These are phyloP conservation scores for Ommatoiulus sabulosus DNA, from an alignment of 2,888 invertebrate species.

Conservation along the genomic window DNA sequence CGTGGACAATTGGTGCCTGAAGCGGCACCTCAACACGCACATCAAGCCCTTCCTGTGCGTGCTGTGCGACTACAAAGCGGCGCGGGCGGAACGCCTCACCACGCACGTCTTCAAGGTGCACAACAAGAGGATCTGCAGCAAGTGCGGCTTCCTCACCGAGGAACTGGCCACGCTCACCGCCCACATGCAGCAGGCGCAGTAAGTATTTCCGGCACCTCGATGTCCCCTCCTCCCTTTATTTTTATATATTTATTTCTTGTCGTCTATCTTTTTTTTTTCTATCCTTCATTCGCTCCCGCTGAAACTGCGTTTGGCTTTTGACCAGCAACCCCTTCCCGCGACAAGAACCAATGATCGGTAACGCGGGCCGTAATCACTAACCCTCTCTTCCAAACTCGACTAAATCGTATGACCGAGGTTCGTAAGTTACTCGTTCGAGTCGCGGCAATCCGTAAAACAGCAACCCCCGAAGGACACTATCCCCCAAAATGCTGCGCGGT, in stretches of 20 bases:
- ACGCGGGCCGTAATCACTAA: not conserved
- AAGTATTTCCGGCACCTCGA: constrained; percentile 62
- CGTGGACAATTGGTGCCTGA: constrained; percentile 93
- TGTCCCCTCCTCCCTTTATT: not conserved
- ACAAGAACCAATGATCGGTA: not conserved
- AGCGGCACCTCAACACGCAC: constrained; percentile 92
- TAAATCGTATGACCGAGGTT: too few relatives aligned
- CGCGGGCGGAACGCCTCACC: constrained; percentile 87
- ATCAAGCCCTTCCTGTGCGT: constrained; percentile 91
- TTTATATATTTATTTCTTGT: not conserved
- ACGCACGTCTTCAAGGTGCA: constrained; percentile 93
- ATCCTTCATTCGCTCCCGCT: not conserved
- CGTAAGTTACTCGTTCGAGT: too few relatives aligned
- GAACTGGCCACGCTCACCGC: constrained; percentile 82
- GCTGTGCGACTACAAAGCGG: constrained; percentile 93
- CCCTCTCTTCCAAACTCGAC: too few relatives aligned
- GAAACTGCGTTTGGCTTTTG: not conserved
- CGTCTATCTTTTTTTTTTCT: constrained; percentile 12
- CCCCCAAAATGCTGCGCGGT: too few relatives aligned
- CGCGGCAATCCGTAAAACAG: too few relatives aligned
- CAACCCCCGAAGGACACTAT: too few relatives aligned
- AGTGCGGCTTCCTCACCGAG: constrained; percentile 88
- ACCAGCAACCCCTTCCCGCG: not conserved
- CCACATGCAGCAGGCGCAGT: constrained; percentile 74
- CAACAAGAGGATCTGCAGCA: constrained; percentile 89